These are phyloP conservation scores for Chymomyza caudatula DNA, from an alignment of 2,888 invertebrate species.

Conservation along the genomic window DNA sequence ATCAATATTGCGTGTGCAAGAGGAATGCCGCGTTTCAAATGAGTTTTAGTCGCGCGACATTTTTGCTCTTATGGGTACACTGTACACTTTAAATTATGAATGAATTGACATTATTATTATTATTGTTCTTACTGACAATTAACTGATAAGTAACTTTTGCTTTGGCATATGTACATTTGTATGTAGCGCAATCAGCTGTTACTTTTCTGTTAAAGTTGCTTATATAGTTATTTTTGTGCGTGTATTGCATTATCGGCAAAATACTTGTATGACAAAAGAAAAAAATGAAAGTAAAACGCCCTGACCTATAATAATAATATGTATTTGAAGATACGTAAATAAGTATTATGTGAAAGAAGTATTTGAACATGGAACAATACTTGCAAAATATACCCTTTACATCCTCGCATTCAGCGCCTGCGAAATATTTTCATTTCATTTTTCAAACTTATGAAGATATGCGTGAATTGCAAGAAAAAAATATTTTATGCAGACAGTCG, in stretches of 20 bases:
- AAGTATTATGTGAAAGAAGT: too few relatives aligned
- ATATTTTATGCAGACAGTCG: too few relatives aligned
- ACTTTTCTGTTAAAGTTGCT: conserved; percentile 6
- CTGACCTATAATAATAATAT: conserved; percentile 66
- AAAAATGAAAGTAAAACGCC: conserved; percentile 60
- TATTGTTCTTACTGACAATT: conserved; percentile 24
- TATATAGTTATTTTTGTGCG: conserved; percentile 20
- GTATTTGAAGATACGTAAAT: conserved; percentile 27
- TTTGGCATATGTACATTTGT: conserved; percentile 14
- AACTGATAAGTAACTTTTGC: conserved; percentile 60
- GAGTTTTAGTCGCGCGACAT: neutral
- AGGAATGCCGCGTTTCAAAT: neutral
- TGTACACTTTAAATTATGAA: conserved; percentile 43
- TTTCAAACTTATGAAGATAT: too few relatives aligned
- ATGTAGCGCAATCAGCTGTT: neutral
- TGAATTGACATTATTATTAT: conserved; percentile 38
- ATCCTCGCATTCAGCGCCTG: too few relatives aligned
- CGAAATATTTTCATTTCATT: too few relatives aligned
- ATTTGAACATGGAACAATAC: too few relatives aligned
- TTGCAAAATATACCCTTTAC: too few relatives aligned
- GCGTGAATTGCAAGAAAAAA: too few relatives aligned
- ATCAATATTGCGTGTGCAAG: neutral
- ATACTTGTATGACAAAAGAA: conserved; percentile 1
- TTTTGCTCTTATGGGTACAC: neutral
- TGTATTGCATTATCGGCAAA: conserved; percentile 34